Evolutionary conservation across 2,888 invertebrate species (phyloP), one percentile per base, ranked within the genome.

Genomic region (Brachynemurus nebulosus): DNA sequence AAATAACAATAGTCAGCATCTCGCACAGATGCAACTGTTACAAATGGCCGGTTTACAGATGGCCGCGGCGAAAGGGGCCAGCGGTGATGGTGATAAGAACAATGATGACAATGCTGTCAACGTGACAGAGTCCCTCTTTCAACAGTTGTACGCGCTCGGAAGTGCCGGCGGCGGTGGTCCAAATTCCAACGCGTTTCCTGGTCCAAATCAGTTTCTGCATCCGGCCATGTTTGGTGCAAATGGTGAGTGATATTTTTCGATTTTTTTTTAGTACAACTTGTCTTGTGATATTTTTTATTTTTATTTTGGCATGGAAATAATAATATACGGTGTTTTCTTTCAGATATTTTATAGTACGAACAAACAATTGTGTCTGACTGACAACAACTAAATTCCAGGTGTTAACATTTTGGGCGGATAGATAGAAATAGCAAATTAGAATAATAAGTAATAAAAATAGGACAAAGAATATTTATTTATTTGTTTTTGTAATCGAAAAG

Each of bases 31-130:
- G 65, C 65, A 66, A 50, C 70, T 76, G 25, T 67, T 76, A 43
- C 76, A 76, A 55, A 66, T 66, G 63, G 68, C 73, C 53, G 70
- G 73, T 60, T 64, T 68, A 57, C 70, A 68, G 56, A 65, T 69
- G 66, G 63, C 62, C 16, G 59, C 57, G 12, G 59, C 57, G 39
- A 55, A 18, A 54, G 20, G 50, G 54, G 38, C 49, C 52, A 27
- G 52, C 59, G 50, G 50, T 59, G 54, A 54, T 66, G 53, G 51
- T 47, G 48, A 54, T 55, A 43, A 54, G 53, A 48, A 57, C 56
- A 44, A 62, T 62, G 48, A 65, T 65, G 47, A 57, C 56, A 40
- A 45, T 44, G 63, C 62, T 40, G 59, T 61, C 50, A 42, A 42
- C 20, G 25, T 14, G 5, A 60, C 64, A 46, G 67, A 67, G 57